A percentile compares a stretch with the other conserved stretches of the same genome.
phyloP scores from a whole-genome alignment of 2,888 invertebrate genomes.

The Automeris io region DNA sequence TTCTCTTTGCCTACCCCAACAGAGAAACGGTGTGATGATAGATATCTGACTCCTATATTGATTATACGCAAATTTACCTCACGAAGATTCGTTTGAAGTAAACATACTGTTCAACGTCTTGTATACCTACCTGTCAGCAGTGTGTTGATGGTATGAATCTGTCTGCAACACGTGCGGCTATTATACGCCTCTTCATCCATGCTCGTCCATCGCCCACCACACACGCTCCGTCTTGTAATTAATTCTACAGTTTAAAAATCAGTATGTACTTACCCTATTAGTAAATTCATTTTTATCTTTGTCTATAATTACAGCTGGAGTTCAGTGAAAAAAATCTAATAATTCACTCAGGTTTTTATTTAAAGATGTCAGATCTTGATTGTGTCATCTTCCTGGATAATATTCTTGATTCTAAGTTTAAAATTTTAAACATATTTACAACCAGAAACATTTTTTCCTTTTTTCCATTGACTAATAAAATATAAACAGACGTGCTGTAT shows the following conservation, averaged over 20 bases:
- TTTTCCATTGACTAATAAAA: not conserved
- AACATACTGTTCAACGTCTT: conserved; percentile 14
- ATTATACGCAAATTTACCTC: not conserved
- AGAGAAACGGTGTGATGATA: no score
- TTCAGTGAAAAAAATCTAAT: not conserved
- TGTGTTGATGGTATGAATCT: not conserved
- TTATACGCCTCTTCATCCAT: conserved; percentile 4
- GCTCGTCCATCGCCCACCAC: conserved; percentile 1
- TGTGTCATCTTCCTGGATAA: not conserved
- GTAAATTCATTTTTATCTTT: not conserved
- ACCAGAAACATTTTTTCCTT: not conserved
- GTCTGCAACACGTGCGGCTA: conserved; percentile 3
- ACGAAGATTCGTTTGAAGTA: not conserved
- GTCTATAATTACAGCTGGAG: not conserved
- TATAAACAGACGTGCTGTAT: no score
- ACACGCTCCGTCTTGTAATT: not conserved
- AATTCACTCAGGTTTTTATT: not conserved
- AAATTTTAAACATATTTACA: not conserved
- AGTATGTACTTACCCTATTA: conserved; percentile 3
- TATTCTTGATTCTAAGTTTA: not conserved
- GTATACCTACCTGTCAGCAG: not conserved
- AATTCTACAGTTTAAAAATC: not conserved
- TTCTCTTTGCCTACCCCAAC: no score
- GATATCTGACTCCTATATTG: not conserved
- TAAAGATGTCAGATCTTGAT: not conserved